A percentile compares a stretch with the other conserved stretches of the same genome.
Evolutionary conservation across 2,888 invertebrate species (phyloP).

Genomic region (Idaea dimidiata): DNA sequence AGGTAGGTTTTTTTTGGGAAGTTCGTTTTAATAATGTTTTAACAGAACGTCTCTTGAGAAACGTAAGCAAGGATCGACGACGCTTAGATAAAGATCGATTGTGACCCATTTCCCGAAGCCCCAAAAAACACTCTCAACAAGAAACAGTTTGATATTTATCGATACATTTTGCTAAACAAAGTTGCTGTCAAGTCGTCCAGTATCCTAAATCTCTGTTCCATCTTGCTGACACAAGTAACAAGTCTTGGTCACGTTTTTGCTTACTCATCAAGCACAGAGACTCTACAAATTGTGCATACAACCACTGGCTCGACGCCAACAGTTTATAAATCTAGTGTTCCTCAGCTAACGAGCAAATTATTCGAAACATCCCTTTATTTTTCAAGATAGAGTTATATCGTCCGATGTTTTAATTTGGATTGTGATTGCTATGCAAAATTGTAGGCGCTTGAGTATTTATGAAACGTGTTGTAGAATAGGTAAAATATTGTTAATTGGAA

Average conservation of each 20-base stretch:
- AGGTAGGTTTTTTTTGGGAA: background rate
- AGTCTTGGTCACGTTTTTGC: slow-evolving; percentile 62
- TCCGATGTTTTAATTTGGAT: slow-evolving; percentile 12
- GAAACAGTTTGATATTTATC: background rate
- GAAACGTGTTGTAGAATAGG: background rate
- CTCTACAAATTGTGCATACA: slow-evolving; percentile 59
- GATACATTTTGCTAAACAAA: slow-evolving; percentile 5
- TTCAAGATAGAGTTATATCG: slow-evolving; percentile 21
- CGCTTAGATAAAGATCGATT: background rate
- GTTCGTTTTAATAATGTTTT: background rate
- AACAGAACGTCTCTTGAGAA: background rate
- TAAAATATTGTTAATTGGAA: too few relatives aligned
- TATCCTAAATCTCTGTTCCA: slow-evolving; percentile 27
- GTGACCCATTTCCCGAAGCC: background rate
- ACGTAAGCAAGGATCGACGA: background rate
- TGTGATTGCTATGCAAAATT: slow-evolving; percentile 11
- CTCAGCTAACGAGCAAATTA: slow-evolving; percentile 60
- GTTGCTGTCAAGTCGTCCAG: background rate
- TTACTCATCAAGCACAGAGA: slow-evolving; percentile 52
- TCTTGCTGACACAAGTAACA: slow-evolving; percentile 38
- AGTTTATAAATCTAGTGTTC: slow-evolving; percentile 66
- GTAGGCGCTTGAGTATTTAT: background rate
- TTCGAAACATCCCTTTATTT: slow-evolving; percentile 35
- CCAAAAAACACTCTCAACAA: background rate
- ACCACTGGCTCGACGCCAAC: slow-evolving; percentile 61